phyloP scores from a whole-genome alignment of 1,140 invertebrate species.

The Drosophila subpulchrella region DNA sequence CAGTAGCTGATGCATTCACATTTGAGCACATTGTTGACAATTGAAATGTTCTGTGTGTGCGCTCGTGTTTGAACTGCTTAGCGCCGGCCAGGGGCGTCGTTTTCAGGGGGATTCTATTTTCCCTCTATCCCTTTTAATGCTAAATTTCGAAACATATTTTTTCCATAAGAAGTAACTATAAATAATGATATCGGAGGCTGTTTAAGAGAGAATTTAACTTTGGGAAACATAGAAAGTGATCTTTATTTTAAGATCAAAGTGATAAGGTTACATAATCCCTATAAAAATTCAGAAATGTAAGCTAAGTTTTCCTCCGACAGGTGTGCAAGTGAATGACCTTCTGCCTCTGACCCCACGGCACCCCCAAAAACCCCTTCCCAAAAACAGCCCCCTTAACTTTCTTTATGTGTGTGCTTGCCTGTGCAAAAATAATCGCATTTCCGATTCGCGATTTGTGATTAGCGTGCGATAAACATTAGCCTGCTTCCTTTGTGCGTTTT shows the following conservation, averaged over 20 bases:
- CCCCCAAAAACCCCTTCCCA: background rate
- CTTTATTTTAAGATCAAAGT: too few species aligned
- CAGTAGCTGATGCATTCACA: constrained; percentile 70
- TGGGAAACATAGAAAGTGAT: too few species aligned
- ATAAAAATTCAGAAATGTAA: too few species aligned
- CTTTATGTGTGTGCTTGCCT: constrained; percentile 19
- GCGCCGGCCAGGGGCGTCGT: constrained; percentile 16
- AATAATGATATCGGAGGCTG: background rate
- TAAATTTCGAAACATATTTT: background rate
- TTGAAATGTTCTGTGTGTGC: constrained; percentile 66
- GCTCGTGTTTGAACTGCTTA: constrained; percentile 41
- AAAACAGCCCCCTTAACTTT: background rate
- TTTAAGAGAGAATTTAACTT: too few species aligned
- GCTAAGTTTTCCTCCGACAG: too few species aligned
- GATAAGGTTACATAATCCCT: too few species aligned
- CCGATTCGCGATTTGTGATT: constrained; percentile 78
- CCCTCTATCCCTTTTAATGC: background rate
- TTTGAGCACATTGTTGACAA: constrained; percentile 71
- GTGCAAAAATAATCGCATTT: constrained; percentile 76
- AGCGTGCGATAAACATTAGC: constrained; percentile 71
- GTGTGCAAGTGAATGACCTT: too few species aligned
- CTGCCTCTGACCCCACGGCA: background rate
- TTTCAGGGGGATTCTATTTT: background rate
- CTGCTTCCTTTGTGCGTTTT: constrained; percentile 34
- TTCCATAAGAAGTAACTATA: too few species aligned